These are phyloP conservation scores for Holacanthella duospinosa DNA, from an alignment of 2,888 invertebrate species.

Conservation along the genomic window DNA sequence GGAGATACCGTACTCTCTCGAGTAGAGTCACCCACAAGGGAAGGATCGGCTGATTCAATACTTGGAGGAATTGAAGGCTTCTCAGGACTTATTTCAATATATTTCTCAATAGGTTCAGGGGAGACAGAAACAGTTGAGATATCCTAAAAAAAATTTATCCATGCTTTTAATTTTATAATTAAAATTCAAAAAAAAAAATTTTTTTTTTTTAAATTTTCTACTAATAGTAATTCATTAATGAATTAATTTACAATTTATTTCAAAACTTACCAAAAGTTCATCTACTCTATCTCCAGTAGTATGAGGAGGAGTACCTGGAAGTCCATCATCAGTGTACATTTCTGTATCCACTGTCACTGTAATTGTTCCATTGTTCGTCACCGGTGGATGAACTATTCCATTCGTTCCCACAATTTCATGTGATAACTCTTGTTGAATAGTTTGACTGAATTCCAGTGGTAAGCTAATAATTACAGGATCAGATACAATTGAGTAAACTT, in stretches of 20 bases:
- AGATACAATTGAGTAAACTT: not conserved
- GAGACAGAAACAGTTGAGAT: slow-evolving; percentile 32
- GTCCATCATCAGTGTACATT: not conserved
- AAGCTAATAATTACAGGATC: slow-evolving; percentile 3
- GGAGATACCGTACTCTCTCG: not conserved
- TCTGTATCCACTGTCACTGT: not conserved
- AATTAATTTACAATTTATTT: not conserved
- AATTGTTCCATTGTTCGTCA: not conserved
- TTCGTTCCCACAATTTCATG: not conserved
- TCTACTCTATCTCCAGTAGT: not conserved
- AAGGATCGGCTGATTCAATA: not conserved
- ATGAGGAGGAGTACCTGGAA: not conserved
- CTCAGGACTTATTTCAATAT: slow-evolving; percentile 9
- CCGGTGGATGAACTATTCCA: not conserved
- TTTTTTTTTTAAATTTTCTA: too few species aligned
- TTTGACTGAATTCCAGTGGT: not conserved
- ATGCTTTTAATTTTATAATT: too few species aligned
- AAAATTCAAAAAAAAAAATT: too few species aligned
- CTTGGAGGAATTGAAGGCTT: not conserved
- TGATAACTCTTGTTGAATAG: not conserved
- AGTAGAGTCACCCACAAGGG: not conserved
- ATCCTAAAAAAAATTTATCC: slow-evolving; percentile 24
- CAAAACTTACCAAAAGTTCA: not conserved
- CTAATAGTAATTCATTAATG: too few species aligned
- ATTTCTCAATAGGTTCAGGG: slow-evolving; percentile 32